Percentiles rank a stretch among this genome's conserved stretches.
Evolutionary conservation across 2,888 invertebrate genomes (phyloP).

Genomic region (Eupithecia insigniata): DNA sequence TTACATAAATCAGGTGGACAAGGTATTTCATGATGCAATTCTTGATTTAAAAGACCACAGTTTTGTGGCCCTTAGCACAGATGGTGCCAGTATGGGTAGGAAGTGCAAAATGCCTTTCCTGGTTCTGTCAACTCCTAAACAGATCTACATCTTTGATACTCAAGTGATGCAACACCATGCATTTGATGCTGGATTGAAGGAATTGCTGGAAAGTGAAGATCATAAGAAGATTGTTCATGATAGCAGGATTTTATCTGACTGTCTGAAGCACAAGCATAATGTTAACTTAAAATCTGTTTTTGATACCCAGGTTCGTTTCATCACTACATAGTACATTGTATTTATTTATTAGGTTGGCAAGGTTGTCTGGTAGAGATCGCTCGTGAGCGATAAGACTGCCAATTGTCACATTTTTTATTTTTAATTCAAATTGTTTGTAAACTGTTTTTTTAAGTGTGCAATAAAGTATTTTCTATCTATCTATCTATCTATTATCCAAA

Average conservation of each 20-base stretch:
- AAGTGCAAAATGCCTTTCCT: constrained; percentile 80
- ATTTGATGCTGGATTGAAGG: constrained; percentile 79
- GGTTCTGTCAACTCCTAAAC: constrained; percentile 72
- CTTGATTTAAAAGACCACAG: constrained; percentile 67
- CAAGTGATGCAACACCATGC: constrained; percentile 79
- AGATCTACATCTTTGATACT: constrained; percentile 80
- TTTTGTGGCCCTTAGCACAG: constrained; percentile 72
- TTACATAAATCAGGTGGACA: constrained; percentile 79
- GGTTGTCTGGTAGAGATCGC: too few species aligned
- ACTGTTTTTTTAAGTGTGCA: too few species aligned
- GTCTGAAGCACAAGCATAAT: constrained; percentile 84
- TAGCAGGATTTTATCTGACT: constrained; percentile 83
- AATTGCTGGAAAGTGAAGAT: constrained; percentile 71
- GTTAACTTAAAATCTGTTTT: constrained; percentile 84
- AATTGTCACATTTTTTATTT: too few species aligned
- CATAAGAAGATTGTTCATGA: constrained; percentile 85
- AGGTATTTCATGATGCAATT: constrained; percentile 71
- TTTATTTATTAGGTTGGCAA: too few species aligned
- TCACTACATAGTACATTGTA: too few species aligned
- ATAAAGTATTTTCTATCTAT: too few species aligned
- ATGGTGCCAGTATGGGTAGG: constrained; percentile 79
- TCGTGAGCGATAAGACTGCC: too few species aligned
- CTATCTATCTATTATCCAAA: too few species aligned
- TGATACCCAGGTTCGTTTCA: constrained; percentile 81
- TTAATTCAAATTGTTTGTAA: too few species aligned